phyloP scores from a whole-genome alignment of 1,140 invertebrate species.

The Lanistes nyassanus region DNA sequence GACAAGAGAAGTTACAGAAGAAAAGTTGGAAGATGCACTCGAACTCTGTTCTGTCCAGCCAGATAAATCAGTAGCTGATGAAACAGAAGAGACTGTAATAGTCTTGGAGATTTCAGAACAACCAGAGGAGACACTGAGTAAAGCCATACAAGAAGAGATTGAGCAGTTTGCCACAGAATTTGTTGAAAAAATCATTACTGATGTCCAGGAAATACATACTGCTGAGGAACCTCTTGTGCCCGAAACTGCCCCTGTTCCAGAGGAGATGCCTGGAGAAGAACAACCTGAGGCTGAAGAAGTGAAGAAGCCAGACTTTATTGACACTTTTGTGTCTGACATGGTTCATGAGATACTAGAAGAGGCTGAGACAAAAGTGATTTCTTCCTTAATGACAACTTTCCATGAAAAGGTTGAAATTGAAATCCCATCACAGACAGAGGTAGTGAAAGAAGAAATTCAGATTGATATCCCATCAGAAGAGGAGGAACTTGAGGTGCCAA shows the following conservation, averaged over 20 bases:
- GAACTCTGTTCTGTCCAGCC: too few species aligned
- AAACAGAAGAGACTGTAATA: slow-evolving; percentile 19
- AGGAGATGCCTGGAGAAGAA: slow-evolving; percentile 25
- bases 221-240: slow-evolving; percentile 30
- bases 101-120: slow-evolving; percentile 40
- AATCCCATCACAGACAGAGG: slow-evolving; percentile 3
- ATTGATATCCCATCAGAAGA: slow-evolving; percentile 15
- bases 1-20: slow-evolving; percentile 32
- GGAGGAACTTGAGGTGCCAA: slow-evolving; percentile 49
- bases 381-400: slow-evolving; percentile 20
- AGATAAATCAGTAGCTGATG: slow-evolving; percentile 21
- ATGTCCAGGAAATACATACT: slow-evolving; percentile 33
- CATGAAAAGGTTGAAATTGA: slow-evolving; percentile 29
- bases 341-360: slow-evolving; percentile 37
- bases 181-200: slow-evolving; percentile 32
- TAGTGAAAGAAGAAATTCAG: slow-evolving; percentile 26
- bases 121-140: slow-evolving; percentile 28
- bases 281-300: slow-evolving; percentile 33
- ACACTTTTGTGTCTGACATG: slow-evolving; percentile 35
- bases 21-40: slow-evolving; percentile 29
- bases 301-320: slow-evolving; percentile 36
- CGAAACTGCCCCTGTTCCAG: slow-evolving; percentile 18
- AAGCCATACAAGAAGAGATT: slow-evolving; percentile 25
- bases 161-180: slow-evolving; percentile 38
- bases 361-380: slow-evolving; percentile 33